Evolutionary conservation across 2,113 vertebrate species (phyloP).

Genomic region (Siniperca chuatsi): DNA sequence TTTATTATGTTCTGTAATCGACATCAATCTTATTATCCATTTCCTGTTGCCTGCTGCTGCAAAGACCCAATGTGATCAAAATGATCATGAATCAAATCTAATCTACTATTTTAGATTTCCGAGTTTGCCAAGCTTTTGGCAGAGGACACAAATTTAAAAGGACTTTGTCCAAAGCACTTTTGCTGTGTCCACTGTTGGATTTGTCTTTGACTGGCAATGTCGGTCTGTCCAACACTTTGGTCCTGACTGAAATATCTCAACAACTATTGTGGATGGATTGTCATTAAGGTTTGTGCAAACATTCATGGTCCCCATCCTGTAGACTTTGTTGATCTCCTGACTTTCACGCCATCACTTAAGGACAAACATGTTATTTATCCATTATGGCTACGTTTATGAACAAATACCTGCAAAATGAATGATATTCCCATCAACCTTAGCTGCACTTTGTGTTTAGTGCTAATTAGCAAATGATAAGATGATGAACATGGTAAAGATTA

Average conservation of each 20-base stretch:
- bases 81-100: constrained; percentile 3
- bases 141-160: background rate
- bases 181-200: background rate
- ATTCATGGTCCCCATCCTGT: background rate
- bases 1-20: constrained; percentile 12
- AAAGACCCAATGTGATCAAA: constrained; percentile 6
- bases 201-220: background rate
- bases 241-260: background rate
- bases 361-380: background rate
- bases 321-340: background rate
- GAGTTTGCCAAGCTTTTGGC: background rate
- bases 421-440: background rate
- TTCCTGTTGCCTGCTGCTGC: constrained; percentile 13
- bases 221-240: background rate
- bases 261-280: no score
- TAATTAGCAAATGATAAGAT: background rate
- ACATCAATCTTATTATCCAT: constrained; percentile 3
- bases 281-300: background rate
- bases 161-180: background rate
- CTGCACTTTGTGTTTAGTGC: background rate
- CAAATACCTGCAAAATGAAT: background rate
- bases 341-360: no score
- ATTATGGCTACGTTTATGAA: background rate
- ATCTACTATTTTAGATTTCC: constrained; percentile 6
- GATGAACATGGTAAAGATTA: background rate